Evolutionary conservation across 2,113 vertebrate species (phyloP), one percentile per base, ranked within the genome.

Genomic region (Phalacrocorax brasilianus): DNA sequence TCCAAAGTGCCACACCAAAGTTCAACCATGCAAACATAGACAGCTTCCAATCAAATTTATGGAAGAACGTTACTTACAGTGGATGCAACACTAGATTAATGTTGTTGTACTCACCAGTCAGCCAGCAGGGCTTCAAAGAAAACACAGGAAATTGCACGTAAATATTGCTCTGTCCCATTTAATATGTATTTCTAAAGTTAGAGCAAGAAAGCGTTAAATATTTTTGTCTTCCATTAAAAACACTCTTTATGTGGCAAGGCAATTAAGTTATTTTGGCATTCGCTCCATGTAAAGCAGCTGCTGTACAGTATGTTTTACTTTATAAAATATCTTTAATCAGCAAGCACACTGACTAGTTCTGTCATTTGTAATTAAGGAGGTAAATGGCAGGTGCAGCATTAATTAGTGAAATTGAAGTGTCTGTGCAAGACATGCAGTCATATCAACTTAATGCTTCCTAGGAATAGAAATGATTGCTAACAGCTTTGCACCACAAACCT

Each of bases 381-480:
- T 95, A 98, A 98, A 97, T 77, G 97, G 97, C 97, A 98, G 96
- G 91, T 97, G 96, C 95, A 90, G 88, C 93, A 88, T 91, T 97
- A 96, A 97, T 97, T 96, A 98, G 78, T 70, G 65, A 94, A 97
- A 95, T 5, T 55, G 89, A 93, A 95, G 91, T 88, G 89, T 95
- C 83, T 82, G 50, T 55, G 86, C 80, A 95, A 93, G 93, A 81
- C 84, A 89, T 40, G 35, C 88, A 91, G 77, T 62, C 52, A 74
- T 40, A 85, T 38, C 59, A 91, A 79, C 58, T 79, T 44, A 93
- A 28, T 21, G 26, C 77, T 80, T 85, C 80, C 55, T 6, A 85
- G 75, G 78, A 91, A 74, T 3, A 88, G 61, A 74, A 92, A 55
- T 1, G 30, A 87, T 11, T 44, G 62, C 76, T 53, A 78, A 67